Conservation (phyloP, 2,888 invertebrate species). For the Agrotis puta region DNA sequence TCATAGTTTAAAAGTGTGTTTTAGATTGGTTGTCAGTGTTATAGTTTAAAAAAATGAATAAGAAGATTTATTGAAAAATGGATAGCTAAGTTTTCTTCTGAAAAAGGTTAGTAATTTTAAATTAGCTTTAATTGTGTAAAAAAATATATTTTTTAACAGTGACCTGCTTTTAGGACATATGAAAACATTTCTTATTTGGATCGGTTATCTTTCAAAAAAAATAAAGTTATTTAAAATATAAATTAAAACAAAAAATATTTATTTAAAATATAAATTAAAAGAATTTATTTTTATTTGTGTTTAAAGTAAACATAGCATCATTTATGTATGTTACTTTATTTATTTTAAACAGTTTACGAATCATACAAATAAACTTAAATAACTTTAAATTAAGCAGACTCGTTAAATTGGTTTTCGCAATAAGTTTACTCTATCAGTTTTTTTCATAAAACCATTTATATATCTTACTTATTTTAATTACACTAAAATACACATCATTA, state of each 20-base stretch:
- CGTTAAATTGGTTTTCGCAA: neutral
- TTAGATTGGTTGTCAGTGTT: constrained; percentile 31
- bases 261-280: no score
- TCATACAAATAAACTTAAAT: neutral
- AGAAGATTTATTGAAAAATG: constrained; percentile 38
- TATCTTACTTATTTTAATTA: no score
- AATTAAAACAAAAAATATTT: no score
- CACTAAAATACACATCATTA: no score
- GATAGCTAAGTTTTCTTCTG: constrained; percentile 40
- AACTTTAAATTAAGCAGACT: neutral
- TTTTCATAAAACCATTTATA: no score
- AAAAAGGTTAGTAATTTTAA: constrained; percentile 45
- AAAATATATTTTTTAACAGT: neutral
- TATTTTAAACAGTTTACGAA: neutral
- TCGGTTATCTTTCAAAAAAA: no score
- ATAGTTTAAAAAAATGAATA: neutral
- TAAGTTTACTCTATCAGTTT: no score
- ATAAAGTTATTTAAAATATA: no score
- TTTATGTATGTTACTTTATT: no score
- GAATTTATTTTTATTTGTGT: no score
- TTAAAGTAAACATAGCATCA: no score
- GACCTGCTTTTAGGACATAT: neutral
- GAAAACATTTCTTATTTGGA: no score
- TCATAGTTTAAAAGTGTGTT: constrained; percentile 32
- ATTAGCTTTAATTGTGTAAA: neutral